Conservation (phyloP, 1,140 invertebrate species). For the Drosophila asahinai region DNA sequence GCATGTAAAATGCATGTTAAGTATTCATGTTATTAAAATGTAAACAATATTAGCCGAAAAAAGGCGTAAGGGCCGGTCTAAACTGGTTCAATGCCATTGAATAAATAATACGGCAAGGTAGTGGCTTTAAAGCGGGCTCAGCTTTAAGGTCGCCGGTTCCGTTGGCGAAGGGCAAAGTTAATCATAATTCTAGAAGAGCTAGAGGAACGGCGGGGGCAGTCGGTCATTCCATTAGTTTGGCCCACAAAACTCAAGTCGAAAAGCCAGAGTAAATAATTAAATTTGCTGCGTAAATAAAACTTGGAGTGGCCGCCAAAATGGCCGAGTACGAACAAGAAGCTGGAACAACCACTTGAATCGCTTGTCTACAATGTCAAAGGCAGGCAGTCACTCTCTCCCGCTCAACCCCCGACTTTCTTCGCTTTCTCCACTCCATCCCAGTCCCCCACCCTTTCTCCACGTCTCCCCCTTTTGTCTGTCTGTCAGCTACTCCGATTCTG, state of each 20-base stretch:
- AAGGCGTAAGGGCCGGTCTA: not conserved
- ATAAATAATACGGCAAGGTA: constrained; percentile 13
- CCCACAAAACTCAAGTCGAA: constrained; percentile 33
- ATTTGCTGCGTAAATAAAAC: constrained; percentile 79
- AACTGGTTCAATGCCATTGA: constrained; percentile 1
- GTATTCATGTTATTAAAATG: constrained; percentile 53
- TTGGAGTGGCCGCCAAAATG: constrained; percentile 62
- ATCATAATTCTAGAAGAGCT: constrained; percentile 30
- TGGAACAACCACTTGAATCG: constrained; percentile 52
- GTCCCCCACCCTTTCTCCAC: not conserved
- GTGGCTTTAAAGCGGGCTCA: not conserved
- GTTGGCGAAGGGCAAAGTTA: constrained; percentile 20
- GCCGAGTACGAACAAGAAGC: constrained; percentile 36
- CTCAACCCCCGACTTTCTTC: constrained; percentile 1
- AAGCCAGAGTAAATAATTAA: constrained; percentile 75
- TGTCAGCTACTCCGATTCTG: constrained; percentile 54
- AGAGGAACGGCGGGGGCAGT: not conserved
- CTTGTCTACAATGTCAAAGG: constrained; percentile 76
- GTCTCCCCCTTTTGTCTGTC: constrained; percentile 8
- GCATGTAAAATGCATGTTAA: constrained; percentile 31
- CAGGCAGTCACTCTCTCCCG: constrained; percentile 27
- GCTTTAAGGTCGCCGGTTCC: constrained; percentile 1
- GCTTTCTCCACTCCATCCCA: constrained; percentile 2
- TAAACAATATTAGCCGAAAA: constrained; percentile 41
- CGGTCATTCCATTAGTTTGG: constrained; percentile 41